Percentiles rank a stretch among this genome's conserved stretches.
Conservation (phyloP, 1,140 invertebrate species). For the Fopius arisanus region DNA sequence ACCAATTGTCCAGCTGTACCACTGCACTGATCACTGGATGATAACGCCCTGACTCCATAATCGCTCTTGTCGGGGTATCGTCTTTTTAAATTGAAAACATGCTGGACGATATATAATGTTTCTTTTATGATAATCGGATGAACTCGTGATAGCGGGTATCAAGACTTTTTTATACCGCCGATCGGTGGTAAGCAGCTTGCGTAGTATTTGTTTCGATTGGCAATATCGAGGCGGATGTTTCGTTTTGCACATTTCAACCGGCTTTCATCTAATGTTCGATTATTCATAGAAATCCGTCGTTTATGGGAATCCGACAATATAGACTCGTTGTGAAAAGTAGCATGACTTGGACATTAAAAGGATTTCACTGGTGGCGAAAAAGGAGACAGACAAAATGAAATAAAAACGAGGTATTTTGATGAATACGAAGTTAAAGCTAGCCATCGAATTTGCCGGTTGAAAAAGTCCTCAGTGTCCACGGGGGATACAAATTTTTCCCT, state of each 20-base stretch:
- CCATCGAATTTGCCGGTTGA: neutral
- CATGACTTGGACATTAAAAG: neutral
- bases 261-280: too few species aligned
- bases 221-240: too few species aligned
- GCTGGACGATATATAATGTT: neutral
- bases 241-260: too few species aligned
- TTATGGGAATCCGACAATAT: too few species aligned
- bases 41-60: neutral
- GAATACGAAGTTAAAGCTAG: neutral
- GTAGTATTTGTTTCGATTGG: too few species aligned
- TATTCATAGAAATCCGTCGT: too few species aligned
- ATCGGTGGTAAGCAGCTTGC: too few species aligned
- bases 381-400: neutral
- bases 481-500: neutral
- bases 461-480: neutral
- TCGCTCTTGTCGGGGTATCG: neutral
- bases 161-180: too few species aligned
- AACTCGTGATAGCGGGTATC: neutral
- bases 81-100: neutral
- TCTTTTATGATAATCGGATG: neutral
- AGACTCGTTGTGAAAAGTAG: neutral
- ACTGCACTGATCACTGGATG: neutral
- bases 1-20: neutral
- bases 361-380: neutral
- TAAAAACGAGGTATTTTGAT: neutral